Conservation (phyloP, 2,797 vertebrate genomes). For the Tapera naevia region DNA sequence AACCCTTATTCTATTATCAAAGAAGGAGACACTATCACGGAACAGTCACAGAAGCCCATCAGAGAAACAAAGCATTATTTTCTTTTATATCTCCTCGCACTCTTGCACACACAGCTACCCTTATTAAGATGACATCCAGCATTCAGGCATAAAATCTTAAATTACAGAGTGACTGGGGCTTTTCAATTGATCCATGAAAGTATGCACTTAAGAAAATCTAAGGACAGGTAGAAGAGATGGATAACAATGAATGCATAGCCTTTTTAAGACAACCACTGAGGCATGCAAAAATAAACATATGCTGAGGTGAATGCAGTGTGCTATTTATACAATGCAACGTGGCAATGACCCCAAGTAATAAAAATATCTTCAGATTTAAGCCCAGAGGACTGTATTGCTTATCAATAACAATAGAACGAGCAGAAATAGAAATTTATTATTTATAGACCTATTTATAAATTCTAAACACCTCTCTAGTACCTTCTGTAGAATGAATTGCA, state of each 20-base stretch:
- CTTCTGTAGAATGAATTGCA: conserved; percentile 24
- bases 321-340: conserved; percentile 48
- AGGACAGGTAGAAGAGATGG: conserved; percentile 51
- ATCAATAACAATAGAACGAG: conserved; percentile 65
- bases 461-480: conserved; percentile 50
- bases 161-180: conserved; percentile 54
- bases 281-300: conserved; percentile 67
- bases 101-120: not conserved
- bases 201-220: conserved; percentile 65
- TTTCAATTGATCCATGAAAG: conserved; percentile 66
- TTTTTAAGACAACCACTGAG: conserved; percentile 55
- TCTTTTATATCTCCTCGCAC: not conserved
- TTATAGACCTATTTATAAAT: conserved; percentile 68
- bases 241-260: not conserved
- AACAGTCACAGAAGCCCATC: not conserved
- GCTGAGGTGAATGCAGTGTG: conserved; percentile 6
- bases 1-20: conserved; percentile 19
- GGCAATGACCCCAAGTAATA: conserved; percentile 56
- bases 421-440: conserved; percentile 72
- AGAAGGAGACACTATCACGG: not conserved
- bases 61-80: conserved; percentile 17
- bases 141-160: conserved; percentile 68
- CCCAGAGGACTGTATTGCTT: conserved; percentile 60
- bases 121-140: conserved; percentile 42
- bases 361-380: conserved; percentile 68